phyloP scores from a whole-genome alignment of 2,797 vertebrate species.

The Adrianichthys oophorus region DNA sequence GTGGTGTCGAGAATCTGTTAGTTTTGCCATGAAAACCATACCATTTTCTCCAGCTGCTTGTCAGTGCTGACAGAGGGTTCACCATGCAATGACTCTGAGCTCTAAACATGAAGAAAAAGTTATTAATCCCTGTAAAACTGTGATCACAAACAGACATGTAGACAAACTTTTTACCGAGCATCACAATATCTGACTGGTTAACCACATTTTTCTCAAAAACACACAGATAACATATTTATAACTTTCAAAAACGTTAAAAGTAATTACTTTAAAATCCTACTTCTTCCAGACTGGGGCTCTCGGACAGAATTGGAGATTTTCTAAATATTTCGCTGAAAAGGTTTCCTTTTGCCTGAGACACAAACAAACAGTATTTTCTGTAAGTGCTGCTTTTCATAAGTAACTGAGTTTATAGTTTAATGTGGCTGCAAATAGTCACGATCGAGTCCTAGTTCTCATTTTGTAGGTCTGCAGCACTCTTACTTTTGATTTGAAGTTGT shows the following conservation, averaged over 20 bases:
- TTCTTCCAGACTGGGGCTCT: constrained; percentile 24
- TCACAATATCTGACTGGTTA: not conserved
- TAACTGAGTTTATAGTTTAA: not conserved
- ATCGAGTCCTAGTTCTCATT: too few species aligned
- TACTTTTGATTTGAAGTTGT: constrained; percentile 40
- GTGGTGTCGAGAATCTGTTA: not conserved
- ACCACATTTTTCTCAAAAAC: not conserved
- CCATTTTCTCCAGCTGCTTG: constrained; percentile 54
- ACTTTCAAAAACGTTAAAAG: not conserved
- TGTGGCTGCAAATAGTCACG: not conserved
- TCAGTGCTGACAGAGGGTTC: constrained; percentile 49
- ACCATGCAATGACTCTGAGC: constrained; percentile 4
- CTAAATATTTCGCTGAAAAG: constrained; percentile 55
- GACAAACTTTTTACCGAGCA: too few species aligned
- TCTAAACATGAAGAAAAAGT: constrained; percentile 43
- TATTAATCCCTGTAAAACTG: constrained; percentile 13
- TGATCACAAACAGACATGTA: not conserved
- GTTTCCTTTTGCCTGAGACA: constrained; percentile 41
- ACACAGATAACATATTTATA: not conserved
- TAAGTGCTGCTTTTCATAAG: not conserved
- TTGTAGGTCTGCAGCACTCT: not conserved
- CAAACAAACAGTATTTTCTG: not conserved
- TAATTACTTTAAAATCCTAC: constrained; percentile 12
- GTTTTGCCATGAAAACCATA: constrained; percentile 19
- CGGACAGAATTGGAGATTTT: constrained; percentile 49